Evolutionary conservation across 1,140 invertebrate species (phyloP).

Genomic region (Paramacrobiotus metropolitanus): DNA sequence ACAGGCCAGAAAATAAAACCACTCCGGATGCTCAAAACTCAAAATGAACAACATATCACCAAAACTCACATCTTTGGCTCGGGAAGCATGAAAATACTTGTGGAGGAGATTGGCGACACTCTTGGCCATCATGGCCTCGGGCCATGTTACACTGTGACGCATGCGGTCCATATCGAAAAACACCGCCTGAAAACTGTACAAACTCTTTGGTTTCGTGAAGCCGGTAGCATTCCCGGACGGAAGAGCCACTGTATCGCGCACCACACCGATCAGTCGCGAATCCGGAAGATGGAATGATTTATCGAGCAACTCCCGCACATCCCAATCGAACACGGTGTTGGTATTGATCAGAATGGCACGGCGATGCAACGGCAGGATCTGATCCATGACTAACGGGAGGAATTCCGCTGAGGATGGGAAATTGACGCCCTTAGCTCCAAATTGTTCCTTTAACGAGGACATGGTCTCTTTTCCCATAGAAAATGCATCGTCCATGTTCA

Average conservation of each 20-base stretch:
- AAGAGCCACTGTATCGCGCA: slow-evolving; percentile 52
- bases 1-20: slow-evolving; percentile 52
- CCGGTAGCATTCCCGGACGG: slow-evolving; percentile 47
- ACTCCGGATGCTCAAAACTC: slow-evolving; percentile 39
- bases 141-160: slow-evolving; percentile 32
- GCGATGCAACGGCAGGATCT: slow-evolving; percentile 34
- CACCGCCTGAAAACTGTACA: slow-evolving; percentile 56
- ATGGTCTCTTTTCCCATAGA: neutral
- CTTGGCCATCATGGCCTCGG: slow-evolving; percentile 31
- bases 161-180: slow-evolving; percentile 44
- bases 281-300: slow-evolving; percentile 37
- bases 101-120: slow-evolving; percentile 33
- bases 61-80: slow-evolving; percentile 60
- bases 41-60: slow-evolving; percentile 64
- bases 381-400: slow-evolving; percentile 46
- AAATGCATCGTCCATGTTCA: neutral
- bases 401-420: slow-evolving; percentile 38
- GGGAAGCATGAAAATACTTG: slow-evolving; percentile 42
- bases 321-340: slow-evolving; percentile 47
- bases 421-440: neutral
- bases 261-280: slow-evolving; percentile 33
- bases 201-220: slow-evolving; percentile 40
- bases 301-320: slow-evolving; percentile 37
- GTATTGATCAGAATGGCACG: slow-evolving; percentile 48
- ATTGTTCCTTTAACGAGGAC: neutral